phyloP scores from a whole-genome alignment of 1,140 invertebrate genomes.

The Drosophila miranda region DNA sequence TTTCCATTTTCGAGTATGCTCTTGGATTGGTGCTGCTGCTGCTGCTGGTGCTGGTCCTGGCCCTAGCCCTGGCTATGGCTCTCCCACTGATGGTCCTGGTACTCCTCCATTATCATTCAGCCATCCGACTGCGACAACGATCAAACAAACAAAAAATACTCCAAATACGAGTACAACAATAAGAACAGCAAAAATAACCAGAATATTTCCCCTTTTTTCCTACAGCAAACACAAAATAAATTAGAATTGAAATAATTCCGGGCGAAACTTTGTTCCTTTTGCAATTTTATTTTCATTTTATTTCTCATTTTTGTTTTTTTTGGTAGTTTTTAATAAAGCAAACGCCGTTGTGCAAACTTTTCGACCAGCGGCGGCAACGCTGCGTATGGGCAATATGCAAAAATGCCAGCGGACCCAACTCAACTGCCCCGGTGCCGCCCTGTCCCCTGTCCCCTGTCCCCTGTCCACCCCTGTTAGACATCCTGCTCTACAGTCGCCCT shows the following conservation, averaged over 20 bases:
- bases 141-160: conserved; percentile 56
- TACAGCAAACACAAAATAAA: conserved; percentile 72
- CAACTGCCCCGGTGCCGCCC: neutral
- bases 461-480: too few species aligned
- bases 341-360: conserved; percentile 71
- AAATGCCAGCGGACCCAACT: conserved; percentile 61
- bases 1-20: conserved; percentile 58
- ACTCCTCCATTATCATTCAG: conserved; percentile 72
- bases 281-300: conserved; percentile 41
- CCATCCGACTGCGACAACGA: conserved; percentile 75
- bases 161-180: too few species aligned
- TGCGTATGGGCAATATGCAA: conserved; percentile 79
- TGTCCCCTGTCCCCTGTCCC: neutral
- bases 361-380: conserved; percentile 66
- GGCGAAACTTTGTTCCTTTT: conserved; percentile 57
- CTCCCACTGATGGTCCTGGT: conserved; percentile 9
- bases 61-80: conserved; percentile 6
- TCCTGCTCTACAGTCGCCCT: too few species aligned
- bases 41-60: neutral
- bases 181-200: conserved; percentile 28
- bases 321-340: conserved; percentile 80
- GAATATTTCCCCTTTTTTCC: conserved; percentile 61
- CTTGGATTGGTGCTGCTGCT: conserved; percentile 3
- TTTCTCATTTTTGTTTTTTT: conserved; percentile 13
- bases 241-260: conserved; percentile 80